Evolutionary conservation across 2,797 vertebrate genomes (phyloP), one percentile per base, ranked within the genome.

Genomic region (Leptoclinus maculatus): DNA sequence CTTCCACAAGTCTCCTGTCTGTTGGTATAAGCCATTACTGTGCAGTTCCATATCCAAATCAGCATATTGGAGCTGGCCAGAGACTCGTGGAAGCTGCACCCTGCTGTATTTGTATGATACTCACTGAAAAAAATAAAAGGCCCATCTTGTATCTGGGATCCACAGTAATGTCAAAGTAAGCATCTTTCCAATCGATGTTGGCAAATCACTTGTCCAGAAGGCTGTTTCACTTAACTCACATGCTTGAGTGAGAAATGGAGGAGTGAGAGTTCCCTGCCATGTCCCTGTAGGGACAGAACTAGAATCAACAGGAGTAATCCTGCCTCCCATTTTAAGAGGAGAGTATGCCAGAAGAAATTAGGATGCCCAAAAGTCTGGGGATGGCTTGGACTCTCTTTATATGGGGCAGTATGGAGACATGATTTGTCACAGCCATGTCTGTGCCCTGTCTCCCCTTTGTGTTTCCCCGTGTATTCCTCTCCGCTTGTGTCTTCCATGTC

Each of bases 151-250:
- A 32, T 72, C 36, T 45, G 41, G 34, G 21, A 80, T 11, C 53
- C 29, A 41, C 43, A 53, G 47, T 51, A 32, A 79, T 82, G 73
- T 79, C 59, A 66, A 64, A 67, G 67, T 60, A 67, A 69, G 58
- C 58, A 72, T 78, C 41, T 54, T 77, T 77, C 21, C n/a, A 64
- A 75, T 66, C 19, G 12, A 72, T 70, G 34, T 19, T 74, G 65
- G 59, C 8, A 76, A 83, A 81, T 29, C 47, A 79, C 78, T 77
- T 79, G 16, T 80, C 68, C 60, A 73, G 47, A 58, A 66, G 38
- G 36, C 64, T 38, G 39, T 78, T 80, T 80, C 29, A 84, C 53
- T 66, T n/a, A 57, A 81, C 69, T 66, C 32, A 43, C 56, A 64
- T 59, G 53, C 69, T 66, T 78, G 63, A 74, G 60, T 79, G 53